These are phyloP conservation scores for Buceros bicornis DNA, from an alignment of 2,797 vertebrate species.

Conservation along the genomic window DNA sequence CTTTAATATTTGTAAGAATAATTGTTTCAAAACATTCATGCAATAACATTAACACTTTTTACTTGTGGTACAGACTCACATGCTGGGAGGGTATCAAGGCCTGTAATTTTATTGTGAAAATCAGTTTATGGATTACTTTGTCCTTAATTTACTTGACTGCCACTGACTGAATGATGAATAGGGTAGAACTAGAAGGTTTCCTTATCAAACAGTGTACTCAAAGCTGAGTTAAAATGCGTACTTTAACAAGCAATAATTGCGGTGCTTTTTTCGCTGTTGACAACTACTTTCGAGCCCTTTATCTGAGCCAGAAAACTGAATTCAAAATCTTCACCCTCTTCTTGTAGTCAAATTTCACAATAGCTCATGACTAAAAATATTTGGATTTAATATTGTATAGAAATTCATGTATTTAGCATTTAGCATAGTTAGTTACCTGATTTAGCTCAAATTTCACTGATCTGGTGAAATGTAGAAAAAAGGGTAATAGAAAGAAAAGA, in stretches of 20 bases:
- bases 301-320: background rate
- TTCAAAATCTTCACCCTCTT: background rate
- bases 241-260: background rate
- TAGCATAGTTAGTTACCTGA: background rate
- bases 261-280: background rate
- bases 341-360: background rate
- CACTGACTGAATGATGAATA: background rate
- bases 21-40: slow-evolving; percentile 10
- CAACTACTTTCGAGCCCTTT: background rate
- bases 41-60: background rate
- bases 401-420: background rate
- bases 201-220: background rate
- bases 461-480: background rate
- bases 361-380: background rate
- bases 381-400: background rate
- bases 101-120: slow-evolving; percentile 35
- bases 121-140: background rate
- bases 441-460: background rate
- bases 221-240: background rate
- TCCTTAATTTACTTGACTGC: slow-evolving; percentile 7
- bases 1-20: background rate
- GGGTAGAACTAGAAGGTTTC: background rate
- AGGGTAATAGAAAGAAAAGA: background rate
- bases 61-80: background rate
- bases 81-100: background rate